Conservation (phyloP, 2,113 vertebrate genomes). For the Cryptomyrus ogoouensis region DNA sequence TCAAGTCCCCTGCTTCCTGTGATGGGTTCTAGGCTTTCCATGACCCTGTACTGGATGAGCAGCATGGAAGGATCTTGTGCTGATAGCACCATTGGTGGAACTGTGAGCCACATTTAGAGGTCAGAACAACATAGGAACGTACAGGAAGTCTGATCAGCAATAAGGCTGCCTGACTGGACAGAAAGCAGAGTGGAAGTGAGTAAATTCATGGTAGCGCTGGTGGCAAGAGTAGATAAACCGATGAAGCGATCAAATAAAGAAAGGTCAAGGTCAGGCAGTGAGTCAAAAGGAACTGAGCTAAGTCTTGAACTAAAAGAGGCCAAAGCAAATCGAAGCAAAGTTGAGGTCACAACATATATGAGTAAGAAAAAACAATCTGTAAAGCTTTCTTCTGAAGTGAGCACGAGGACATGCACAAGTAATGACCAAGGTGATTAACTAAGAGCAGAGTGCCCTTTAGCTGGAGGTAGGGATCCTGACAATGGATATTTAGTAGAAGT, state of each 20-base stretch:
- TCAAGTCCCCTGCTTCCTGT: background rate
- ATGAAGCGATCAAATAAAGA: background rate
- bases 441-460: background rate
- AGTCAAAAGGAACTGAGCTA: background rate
- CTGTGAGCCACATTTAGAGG: background rate
- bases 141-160: background rate
- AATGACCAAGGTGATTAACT: background rate
- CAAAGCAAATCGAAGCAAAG: background rate
- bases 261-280: background rate
- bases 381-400: background rate
- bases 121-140: background rate
- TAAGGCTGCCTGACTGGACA: background rate
- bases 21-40: background rate
- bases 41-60: background rate
- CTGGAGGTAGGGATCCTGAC: background rate
- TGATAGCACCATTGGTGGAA: background rate
- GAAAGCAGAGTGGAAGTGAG: background rate
- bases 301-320: background rate
- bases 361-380: background rate
- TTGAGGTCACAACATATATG: background rate
- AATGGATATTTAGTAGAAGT: background rate
- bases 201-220: background rate
- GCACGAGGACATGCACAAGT: background rate
- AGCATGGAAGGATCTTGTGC: background rate
- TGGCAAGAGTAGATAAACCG: background rate